Percentiles rank a stretch among this genome's conserved stretches.
phyloP scores from a whole-genome alignment of 64 coral and sea anemone genomes.

The Montipora cactus region DNA sequence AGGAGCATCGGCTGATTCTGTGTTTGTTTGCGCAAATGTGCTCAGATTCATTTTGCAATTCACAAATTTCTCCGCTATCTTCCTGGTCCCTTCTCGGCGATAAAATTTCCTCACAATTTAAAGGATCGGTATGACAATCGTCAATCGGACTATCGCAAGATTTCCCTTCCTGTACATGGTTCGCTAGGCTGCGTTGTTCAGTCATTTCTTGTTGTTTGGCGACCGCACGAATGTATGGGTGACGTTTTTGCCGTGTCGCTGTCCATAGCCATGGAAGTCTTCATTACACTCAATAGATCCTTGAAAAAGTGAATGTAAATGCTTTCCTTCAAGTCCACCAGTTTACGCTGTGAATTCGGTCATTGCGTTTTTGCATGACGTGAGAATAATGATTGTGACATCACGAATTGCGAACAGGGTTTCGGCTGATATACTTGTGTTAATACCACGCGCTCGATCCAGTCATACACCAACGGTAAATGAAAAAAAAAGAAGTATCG shows the following conservation, averaged over 20 bases:
- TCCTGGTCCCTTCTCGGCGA: background rate
- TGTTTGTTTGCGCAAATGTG: background rate
- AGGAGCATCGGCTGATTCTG: conserved; percentile 12
- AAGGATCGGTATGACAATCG: background rate
- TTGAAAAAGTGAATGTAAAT: background rate
- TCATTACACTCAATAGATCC: background rate
- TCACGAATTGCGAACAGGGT: background rate
- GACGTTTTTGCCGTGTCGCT: background rate
- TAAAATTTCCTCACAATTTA: background rate
- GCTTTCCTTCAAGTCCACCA: too few relatives aligned
- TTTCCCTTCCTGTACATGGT: background rate
- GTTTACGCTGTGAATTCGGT: background rate
- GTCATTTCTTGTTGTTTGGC: conserved; percentile 19
- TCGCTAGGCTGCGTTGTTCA: background rate
- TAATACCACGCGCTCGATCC: conserved; percentile 3
- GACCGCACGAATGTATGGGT: background rate
- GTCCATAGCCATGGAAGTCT: background rate
- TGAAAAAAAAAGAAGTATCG: background rate
- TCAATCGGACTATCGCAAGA: background rate
- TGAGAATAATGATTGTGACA: conserved; percentile 29
- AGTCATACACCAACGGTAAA: background rate
- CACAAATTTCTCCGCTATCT: background rate
- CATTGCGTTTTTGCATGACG: conserved; percentile 35
- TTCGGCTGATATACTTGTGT: background rate
- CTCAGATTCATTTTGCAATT: background rate